Evolutionary conservation across 2,888 invertebrate genomes (phyloP).

Genomic region (Phymatocera aterrima): DNA sequence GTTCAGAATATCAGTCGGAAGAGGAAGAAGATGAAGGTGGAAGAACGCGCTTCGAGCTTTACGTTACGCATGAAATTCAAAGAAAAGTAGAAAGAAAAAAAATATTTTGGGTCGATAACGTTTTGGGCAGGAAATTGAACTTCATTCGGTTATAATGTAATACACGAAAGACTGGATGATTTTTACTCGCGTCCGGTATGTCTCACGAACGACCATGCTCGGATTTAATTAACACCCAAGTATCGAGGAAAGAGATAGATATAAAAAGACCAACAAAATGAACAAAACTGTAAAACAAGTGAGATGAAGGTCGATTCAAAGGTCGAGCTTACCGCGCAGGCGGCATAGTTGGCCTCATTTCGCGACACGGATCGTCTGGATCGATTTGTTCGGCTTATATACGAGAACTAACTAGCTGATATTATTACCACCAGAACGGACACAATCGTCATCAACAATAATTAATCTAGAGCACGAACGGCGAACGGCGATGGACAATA

Average conservation of each 20-base stretch:
- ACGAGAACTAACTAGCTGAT: not conserved
- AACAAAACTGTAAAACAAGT: not conserved
- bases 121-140: not conserved
- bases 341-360: constrained; percentile 33
- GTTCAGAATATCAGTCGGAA: not conserved
- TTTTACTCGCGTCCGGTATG: not conserved
- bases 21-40: no score
- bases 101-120: not conserved
- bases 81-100: no score
- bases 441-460: no score
- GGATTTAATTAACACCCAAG: no score
- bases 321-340: constrained; percentile 33
- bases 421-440: not conserved
- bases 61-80: no score
- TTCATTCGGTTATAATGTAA: not conserved
- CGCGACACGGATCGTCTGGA: constrained; percentile 34
- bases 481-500: no score
- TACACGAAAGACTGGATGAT: not conserved
- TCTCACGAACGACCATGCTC: not conserved
- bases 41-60: no score
- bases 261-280: not conserved
- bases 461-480: no score
- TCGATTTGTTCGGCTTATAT: constrained; percentile 2
- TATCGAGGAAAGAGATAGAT: not conserved
- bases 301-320: constrained; percentile 25